Base-by-base conservation (phyloP, 1,140 invertebrate species). In the Laupala kohalensis region DNA sequence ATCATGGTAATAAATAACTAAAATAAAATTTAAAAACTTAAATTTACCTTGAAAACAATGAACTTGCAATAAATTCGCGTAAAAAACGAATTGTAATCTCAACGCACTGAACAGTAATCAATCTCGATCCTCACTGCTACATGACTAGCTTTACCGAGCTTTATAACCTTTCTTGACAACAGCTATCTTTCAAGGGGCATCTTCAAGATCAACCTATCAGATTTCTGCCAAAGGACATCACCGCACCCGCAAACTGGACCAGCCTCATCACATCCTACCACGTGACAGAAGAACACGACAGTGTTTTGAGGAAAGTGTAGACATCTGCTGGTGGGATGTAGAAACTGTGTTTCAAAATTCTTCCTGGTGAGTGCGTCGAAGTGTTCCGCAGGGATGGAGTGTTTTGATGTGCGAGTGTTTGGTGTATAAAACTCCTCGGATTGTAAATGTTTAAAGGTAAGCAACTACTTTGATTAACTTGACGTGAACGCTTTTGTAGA, bases 391-490 rank as follows among this genome's bases (percentile, higher is more conserved):
- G 67, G 67, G 25, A 26, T 67, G 67, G 67, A 28, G 67, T 67
- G 67, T 30, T 67, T 25, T 67, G n/a, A 28, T 67, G 15, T 67
- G 67, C 26, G 67, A 28, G 67, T 23, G 5, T 30, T 67, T 37
- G 29, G 25, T 3, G 29, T 68, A 29, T 68, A 68, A 68, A 25
- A 29, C 29, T 68, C 28, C 24, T 68, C 26, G 29, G 28, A 29
- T 23, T 37, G 28, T 68, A 68, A 37, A 68, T 68, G 67, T 37
- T 68, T 68, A 68, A 23, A 68, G 67, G 67, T 68, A 68, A 68
- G 67, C n/a, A 27, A 29, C 29, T 0, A n/a, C 24, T 5, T 68
- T 37, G 23, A 23, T 68, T 37, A 28, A 23, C 27, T 19, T 68
- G 67, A 19, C 6, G 27, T n/a, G 25, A 15, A 23, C 29, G 29